Evolutionary conservation across 1,140 invertebrate species (phyloP).

Genomic region (Drosophila parabipectinata): DNA sequence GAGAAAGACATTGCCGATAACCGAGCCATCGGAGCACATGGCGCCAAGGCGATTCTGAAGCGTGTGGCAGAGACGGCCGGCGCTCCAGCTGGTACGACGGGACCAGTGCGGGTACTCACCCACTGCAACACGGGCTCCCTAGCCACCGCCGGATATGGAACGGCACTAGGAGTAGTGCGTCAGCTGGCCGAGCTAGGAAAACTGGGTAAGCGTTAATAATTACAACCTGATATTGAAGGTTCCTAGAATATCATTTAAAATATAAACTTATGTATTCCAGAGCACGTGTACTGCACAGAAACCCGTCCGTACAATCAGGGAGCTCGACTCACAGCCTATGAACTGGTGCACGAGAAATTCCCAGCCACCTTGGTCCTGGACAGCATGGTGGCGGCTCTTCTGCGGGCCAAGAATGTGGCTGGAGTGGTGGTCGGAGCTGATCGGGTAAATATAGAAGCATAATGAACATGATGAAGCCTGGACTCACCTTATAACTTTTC

Average conservation of each 20-base stretch:
- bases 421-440: constrained; percentile 96
- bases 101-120: constrained; percentile 91
- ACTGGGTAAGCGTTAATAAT: constrained; percentile 87
- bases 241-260: not conserved
- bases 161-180: constrained; percentile 97
- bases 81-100: constrained; percentile 39
- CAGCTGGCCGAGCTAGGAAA: constrained; percentile 89
- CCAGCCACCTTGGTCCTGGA: constrained; percentile 97
- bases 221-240: not conserved
- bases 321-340: constrained; percentile 96
- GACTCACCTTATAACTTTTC: constrained; percentile 1
- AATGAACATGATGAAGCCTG: not conserved
- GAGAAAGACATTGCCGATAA: constrained; percentile 94
- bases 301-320: constrained; percentile 99
- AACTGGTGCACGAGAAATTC: constrained; percentile 96
- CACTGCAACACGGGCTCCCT: constrained; percentile 99
- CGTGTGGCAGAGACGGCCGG: constrained; percentile 80
- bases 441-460: constrained; percentile 85
- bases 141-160: constrained; percentile 98
- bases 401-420: constrained; percentile 91
- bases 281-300: constrained; percentile 97
- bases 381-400: constrained; percentile 95
- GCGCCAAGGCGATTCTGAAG: constrained; percentile 90
- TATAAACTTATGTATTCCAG: constrained; percentile 81
- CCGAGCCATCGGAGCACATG: constrained; percentile 92